Conservation (phyloP, 2,797 vertebrate species). For the Oreonectes daqikongensis region DNA sequence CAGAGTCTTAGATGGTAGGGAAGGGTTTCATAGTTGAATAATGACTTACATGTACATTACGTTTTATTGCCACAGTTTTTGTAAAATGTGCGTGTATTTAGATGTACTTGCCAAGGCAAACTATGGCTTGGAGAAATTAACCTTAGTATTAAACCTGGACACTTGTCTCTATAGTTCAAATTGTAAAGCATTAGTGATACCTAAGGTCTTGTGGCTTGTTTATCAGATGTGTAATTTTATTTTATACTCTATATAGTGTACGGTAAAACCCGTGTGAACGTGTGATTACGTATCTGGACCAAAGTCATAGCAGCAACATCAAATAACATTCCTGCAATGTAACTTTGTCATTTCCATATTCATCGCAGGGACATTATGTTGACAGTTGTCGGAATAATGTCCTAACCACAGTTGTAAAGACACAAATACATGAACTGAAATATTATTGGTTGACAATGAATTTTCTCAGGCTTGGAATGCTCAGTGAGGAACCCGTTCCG, state of each 20-base stretch:
- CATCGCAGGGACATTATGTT: too few species aligned
- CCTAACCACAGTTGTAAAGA: too few species aligned
- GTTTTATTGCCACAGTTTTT: background rate
- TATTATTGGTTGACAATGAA: background rate
- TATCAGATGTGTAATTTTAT: background rate
- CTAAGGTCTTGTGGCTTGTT: background rate
- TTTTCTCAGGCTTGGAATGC: constrained; percentile 85
- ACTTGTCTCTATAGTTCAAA: background rate
- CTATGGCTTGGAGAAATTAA: too few species aligned
- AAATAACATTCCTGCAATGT: too few species aligned
- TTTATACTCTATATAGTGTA: too few species aligned
- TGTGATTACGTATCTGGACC: too few species aligned
- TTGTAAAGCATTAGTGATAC: background rate
- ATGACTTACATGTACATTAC: background rate
- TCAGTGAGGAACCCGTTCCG: constrained; percentile 85
- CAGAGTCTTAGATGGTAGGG: constrained; percentile 83
- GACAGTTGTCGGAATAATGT: too few species aligned
- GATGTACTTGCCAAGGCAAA: too few species aligned
- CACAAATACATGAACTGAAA: background rate
- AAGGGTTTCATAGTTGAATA: background rate
- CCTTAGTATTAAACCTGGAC: too few species aligned
- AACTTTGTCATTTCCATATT: too few species aligned
- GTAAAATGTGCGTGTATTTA: background rate
- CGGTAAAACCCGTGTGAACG: too few species aligned
- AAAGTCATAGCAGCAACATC: too few species aligned